Conservation (phyloP, 2,797 vertebrate species). For the Chrosomus eos region DNA sequence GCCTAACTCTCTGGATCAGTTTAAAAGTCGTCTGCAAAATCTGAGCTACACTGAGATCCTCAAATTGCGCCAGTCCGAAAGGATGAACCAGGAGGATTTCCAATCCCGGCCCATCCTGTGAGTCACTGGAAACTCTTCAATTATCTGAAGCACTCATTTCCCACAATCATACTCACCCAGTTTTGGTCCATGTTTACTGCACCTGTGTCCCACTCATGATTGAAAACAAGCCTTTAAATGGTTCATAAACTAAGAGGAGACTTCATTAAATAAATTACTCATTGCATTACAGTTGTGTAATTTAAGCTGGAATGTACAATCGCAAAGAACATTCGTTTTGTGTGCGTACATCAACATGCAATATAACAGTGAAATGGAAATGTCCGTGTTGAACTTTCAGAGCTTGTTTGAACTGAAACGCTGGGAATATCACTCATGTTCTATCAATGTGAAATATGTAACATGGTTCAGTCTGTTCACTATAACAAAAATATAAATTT, state of each 20-base stretch:
- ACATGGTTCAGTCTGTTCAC: background rate
- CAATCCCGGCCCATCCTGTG: slow-evolving; percentile 98
- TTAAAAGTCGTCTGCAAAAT: slow-evolving; percentile 98
- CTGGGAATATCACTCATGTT: background rate
- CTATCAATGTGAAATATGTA: background rate
- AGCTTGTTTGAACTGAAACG: slow-evolving; percentile 18
- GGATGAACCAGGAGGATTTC: slow-evolving; percentile 99
- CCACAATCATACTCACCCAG: background rate
- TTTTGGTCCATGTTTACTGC: slow-evolving; percentile 31
- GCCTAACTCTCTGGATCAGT: slow-evolving; percentile 99
- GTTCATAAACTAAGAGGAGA: slow-evolving; percentile 35
- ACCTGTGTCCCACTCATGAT: slow-evolving; percentile 27
- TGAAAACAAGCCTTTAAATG: slow-evolving; percentile 46
- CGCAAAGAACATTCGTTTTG: slow-evolving; percentile 28
- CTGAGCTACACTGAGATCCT: slow-evolving; percentile 99
- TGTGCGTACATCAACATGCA: background rate
- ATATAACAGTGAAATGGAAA: slow-evolving; percentile 32
- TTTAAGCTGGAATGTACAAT: slow-evolving; percentile 35
- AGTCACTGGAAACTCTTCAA: slow-evolving; percentile 70
- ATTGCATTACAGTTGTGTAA: slow-evolving; percentile 25
- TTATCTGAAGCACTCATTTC: slow-evolving; percentile 3
- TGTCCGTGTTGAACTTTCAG: slow-evolving; percentile 4
- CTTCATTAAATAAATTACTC: slow-evolving; percentile 43
- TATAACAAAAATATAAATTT: background rate
- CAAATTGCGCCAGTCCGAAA: slow-evolving; percentile 99